Evolutionary conservation across 1,140 invertebrate species (phyloP).

Genomic region (Contarinia nasturtii): DNA sequence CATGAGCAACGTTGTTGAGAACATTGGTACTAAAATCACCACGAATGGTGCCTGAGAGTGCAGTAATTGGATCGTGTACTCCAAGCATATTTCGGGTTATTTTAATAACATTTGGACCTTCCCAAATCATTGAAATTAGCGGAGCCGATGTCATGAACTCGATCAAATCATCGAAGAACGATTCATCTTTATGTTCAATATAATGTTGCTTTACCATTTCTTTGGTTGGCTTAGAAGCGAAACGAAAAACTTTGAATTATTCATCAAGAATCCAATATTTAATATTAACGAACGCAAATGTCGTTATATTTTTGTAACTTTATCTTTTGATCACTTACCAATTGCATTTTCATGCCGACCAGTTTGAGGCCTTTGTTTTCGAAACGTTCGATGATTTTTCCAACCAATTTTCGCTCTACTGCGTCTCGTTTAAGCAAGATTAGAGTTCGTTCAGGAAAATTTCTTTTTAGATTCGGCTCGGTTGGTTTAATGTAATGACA

Average conservation of each 20-base stretch:
- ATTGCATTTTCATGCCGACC: constrained; percentile 60
- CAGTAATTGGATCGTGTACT: constrained; percentile 60
- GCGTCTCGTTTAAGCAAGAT: constrained; percentile 76
- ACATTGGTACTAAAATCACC: constrained; percentile 66
- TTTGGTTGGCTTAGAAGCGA: constrained; percentile 24
- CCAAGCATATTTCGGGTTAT: constrained; percentile 61
- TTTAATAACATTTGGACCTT: constrained; percentile 30
- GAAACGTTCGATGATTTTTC: constrained; percentile 63
- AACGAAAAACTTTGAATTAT: too few relatives aligned
- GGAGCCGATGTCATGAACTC: constrained; percentile 70
- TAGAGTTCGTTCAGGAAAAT: constrained; percentile 46
- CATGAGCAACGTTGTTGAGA: constrained; percentile 62
- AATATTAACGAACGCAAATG: too few relatives aligned
- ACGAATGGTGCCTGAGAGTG: constrained; percentile 61
- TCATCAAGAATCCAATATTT: too few relatives aligned
- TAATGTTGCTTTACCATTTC: constrained; percentile 49
- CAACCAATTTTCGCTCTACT: constrained; percentile 59
- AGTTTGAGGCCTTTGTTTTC: constrained; percentile 70
- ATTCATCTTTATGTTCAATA: constrained; percentile 32
- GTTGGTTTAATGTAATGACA: too few relatives aligned
- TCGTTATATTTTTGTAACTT: too few relatives aligned
- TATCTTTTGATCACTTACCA: constrained; percentile 6
- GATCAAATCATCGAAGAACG: constrained; percentile 56
- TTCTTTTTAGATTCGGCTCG: too few relatives aligned
- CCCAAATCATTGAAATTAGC: constrained; percentile 57